These are phyloP conservation scores for Plodia interpunctella DNA, from an alignment of 1,140 invertebrate species.

Conservation along the genomic window DNA sequence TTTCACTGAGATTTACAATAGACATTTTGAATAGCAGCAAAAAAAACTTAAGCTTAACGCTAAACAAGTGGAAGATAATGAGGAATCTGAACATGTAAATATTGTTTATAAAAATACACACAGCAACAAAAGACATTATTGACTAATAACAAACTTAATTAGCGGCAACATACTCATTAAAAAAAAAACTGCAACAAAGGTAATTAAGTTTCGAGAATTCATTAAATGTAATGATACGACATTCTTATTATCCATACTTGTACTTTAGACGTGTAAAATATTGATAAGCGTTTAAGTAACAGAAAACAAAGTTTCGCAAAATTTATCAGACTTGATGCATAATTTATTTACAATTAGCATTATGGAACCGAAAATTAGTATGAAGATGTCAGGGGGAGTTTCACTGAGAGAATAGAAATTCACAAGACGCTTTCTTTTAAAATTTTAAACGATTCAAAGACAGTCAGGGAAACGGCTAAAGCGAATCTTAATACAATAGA, in stretches of 20 bases:
- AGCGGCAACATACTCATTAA: no score
- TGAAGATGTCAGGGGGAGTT: neutral
- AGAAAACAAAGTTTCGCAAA: no score
- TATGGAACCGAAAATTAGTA: neutral
- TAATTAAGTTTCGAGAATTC: no score
- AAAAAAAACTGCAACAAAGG: no score
- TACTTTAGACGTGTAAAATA: no score
- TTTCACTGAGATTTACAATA: neutral
- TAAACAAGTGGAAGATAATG: neutral
- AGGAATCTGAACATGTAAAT: neutral
- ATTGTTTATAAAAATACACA: no score
- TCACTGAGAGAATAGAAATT: conserved; percentile 1
- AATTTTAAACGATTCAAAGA: conserved; percentile 2
- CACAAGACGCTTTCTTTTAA: neutral
- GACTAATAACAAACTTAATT: no score
- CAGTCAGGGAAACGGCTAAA: neutral
- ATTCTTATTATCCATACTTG: no score
- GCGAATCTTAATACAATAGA: neutral
- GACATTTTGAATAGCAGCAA: neutral
- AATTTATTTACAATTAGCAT: neutral
- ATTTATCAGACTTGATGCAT: neutral
- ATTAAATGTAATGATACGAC: no score
- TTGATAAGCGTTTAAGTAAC: no score
- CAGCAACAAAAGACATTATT: no score
- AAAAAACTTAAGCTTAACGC: neutral